Conservation (phyloP, 64 coral and sea anemone species). For the Actinia equina region DNA sequence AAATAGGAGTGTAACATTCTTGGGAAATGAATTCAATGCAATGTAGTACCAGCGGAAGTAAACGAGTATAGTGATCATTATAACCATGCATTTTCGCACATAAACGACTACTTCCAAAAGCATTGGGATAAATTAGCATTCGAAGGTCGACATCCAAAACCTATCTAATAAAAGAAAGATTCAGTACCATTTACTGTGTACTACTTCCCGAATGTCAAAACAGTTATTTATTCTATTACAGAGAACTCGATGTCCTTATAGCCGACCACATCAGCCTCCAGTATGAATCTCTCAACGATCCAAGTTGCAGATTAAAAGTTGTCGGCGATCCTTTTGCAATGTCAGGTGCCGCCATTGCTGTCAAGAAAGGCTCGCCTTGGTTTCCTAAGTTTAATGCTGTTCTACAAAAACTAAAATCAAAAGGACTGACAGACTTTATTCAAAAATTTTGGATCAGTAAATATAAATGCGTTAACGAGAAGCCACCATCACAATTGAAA, state of each 20-base stretch:
- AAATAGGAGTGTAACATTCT: too few species aligned
- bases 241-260: slow-evolving; percentile 71
- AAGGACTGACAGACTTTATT: slow-evolving; percentile 79
- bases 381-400: slow-evolving; percentile 58
- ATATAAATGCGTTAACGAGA: slow-evolving; percentile 39
- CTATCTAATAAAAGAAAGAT: too few species aligned
- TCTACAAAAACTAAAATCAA: slow-evolving; percentile 48
- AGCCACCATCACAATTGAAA: slow-evolving; percentile 64
- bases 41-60: too few species aligned
- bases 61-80: too few species aligned
- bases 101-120: too few species aligned
- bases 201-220: too few species aligned
- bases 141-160: too few species aligned
- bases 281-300: slow-evolving; percentile 72
- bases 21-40: too few species aligned
- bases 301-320: slow-evolving; percentile 59
- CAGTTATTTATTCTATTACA: background rate
- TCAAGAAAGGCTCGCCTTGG: slow-evolving; percentile 62
- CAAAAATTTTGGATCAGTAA: slow-evolving; percentile 71
- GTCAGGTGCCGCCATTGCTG: slow-evolving; percentile 70
- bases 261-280: slow-evolving; percentile 66
- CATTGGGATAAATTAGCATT: too few species aligned
- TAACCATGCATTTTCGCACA: too few species aligned
- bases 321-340: slow-evolving; percentile 77
- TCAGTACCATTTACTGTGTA: too few species aligned